phyloP scores from a whole-genome alignment of 2,888 invertebrate genomes.

The Lasioglossum lativentre region DNA sequence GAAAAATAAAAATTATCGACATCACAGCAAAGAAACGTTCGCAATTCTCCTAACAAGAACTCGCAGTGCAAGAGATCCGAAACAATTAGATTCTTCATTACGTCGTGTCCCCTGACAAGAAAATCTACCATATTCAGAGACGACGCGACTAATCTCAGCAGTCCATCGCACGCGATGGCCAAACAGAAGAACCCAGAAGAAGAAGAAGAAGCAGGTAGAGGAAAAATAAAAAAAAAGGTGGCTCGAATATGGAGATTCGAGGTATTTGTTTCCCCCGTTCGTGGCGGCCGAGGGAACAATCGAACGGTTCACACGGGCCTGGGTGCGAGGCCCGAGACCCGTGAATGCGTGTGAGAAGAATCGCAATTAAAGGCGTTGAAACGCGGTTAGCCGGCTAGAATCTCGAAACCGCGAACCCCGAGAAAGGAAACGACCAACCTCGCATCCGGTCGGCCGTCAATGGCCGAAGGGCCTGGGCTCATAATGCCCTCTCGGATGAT shows the following conservation, averaged over 20 bases:
- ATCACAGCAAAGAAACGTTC: no score
- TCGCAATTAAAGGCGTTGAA: constrained; percentile 69
- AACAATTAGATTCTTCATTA: not conserved
- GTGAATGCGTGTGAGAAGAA: constrained; percentile 67
- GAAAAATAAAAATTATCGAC: no score
- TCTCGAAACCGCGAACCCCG: constrained; percentile 49
- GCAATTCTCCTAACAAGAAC: no score
- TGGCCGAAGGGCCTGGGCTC: constrained; percentile 9
- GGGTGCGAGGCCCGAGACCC: constrained; percentile 15
- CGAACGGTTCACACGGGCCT: constrained; percentile 41
- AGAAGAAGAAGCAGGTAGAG: not conserved
- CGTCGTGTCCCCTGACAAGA: not conserved
- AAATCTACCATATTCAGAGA: not conserved
- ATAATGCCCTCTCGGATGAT: constrained; percentile 12
- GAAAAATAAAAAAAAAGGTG: not conserved
- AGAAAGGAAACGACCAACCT: constrained; percentile 63
- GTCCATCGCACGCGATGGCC: not conserved
- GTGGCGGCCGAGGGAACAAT: constrained; percentile 46
- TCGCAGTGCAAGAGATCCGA: no score
- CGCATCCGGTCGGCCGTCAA: constrained; percentile 57
- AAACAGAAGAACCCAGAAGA: not conserved
- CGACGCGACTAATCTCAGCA: not conserved
- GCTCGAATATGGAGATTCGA: constrained; percentile 15
- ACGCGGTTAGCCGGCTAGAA: constrained; percentile 45
- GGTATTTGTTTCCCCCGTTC: constrained; percentile 1